Base-by-base conservation (phyloP, 2,888 invertebrate species). In the Holacanthella duospinosa region DNA sequence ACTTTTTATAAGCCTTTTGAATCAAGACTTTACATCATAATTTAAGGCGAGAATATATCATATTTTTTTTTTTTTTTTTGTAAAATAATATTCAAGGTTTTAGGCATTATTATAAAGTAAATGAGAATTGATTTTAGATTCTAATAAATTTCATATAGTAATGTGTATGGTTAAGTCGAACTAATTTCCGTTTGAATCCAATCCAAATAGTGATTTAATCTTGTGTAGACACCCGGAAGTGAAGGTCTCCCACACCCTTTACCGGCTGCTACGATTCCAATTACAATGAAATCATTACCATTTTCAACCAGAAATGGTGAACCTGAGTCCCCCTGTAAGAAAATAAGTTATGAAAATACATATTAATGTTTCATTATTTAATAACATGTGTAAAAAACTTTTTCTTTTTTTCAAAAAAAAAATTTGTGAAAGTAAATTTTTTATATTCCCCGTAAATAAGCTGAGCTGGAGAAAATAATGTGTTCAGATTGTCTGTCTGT, bases 181-280 rank as follows among this genome's bases (percentile, higher is more conserved):
- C 21, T 48, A 48, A 48, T 48, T 48, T 48, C 48, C 48, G 12
- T 48, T 62, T 59, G 36, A 29, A 65, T 62, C 65, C 65, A 65
- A 36, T 57, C 48, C 28, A 65, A 24, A 61, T 63, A 43, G 19
- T 36, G 53, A 28, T 60, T 63, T 26, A 65, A 44, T 43, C 59
- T 28, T 43, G 60, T 56, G 44, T 65, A 65, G 19, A 65, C 55
- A 3, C 66, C 64, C 2, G 66, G 66, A 25, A 56, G 60, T 28
- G 21, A 25, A 29, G 56, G 44, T 27, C 62, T 36, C 16, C 57
- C 62, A 56, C 66, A 64, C 12, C 64, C 64, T 56, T 57, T 59
- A 19, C 66, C 62, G 12, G 64, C 64, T 16, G 64, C 54, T 6
- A 66, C 64, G 55, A 66, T 62, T 27, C 66, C 66, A 29, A 64